Conservation (phyloP, 2,113 vertebrate genomes). For the Chaenocephalus aceratus region DNA sequence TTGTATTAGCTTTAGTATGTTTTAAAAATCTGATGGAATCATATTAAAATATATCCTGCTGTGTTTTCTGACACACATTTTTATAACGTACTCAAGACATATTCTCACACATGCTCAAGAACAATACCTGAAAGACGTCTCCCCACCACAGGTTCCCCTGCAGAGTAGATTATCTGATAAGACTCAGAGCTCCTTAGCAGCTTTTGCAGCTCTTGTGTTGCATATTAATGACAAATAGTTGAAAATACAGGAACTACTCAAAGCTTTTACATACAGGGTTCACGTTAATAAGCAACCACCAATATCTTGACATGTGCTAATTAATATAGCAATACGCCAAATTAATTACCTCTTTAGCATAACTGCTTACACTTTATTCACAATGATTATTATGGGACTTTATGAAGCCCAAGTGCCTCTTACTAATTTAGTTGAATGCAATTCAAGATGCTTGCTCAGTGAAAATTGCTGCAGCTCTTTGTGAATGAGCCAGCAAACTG, state of each 20-base stretch:
- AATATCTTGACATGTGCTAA: slow-evolving; percentile 31
- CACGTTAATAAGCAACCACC: slow-evolving; percentile 15
- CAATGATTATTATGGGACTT: slow-evolving; percentile 37
- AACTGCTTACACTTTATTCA: slow-evolving; percentile 43
- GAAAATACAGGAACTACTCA: slow-evolving; percentile 22
- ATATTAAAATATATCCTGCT: background rate
- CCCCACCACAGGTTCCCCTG: slow-evolving; percentile 19
- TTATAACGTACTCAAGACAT: background rate
- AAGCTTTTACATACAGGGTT: slow-evolving; percentile 4
- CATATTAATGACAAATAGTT: slow-evolving; percentile 54
- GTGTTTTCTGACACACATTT: background rate
- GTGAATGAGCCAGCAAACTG: slow-evolving; percentile 36
- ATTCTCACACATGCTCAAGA: slow-evolving; percentile 4
- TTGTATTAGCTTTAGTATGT: slow-evolving; percentile 30
- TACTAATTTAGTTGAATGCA: slow-evolving; percentile 46
- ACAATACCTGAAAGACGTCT: slow-evolving; percentile 31
- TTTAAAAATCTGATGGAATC: slow-evolving; percentile 1
- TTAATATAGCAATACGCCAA: slow-evolving; percentile 35
- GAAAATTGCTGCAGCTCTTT: slow-evolving; percentile 24
- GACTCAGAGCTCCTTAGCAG: slow-evolving; percentile 35
- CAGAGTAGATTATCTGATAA: slow-evolving; percentile 57
- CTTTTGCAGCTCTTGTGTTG: slow-evolving; percentile 27
- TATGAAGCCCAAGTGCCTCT: slow-evolving; percentile 43
- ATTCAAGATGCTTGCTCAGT: slow-evolving; percentile 50
- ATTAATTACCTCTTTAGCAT: slow-evolving; percentile 60